Base-by-base conservation (phyloP, 1,140 invertebrate species). In the Acyrthosiphon pisum region DNA sequence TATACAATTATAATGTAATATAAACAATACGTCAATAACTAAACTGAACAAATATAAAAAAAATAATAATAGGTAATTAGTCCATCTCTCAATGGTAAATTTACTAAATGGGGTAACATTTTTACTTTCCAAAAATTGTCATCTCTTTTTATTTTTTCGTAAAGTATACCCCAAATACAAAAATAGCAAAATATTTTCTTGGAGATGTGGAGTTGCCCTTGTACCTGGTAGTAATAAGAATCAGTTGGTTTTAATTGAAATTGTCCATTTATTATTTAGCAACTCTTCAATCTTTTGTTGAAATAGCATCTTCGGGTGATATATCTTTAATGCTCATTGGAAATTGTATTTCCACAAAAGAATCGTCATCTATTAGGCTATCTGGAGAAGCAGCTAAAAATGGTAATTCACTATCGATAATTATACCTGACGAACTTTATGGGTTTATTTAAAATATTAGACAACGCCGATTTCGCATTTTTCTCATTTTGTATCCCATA, bases 361-460 rank as follows among this genome's bases (percentile, higher is more conserved):
- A 68, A 68, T 91, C 90, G 0, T 46, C 68, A 56, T 48, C 60
- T 3, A 91, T 91, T 11, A 60, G 37, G 7, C 90, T 60, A 68
- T 91, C 56, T 44, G 90, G 90, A 30, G 90, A 91, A 60, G 90
- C 53, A 26, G 90, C 90, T 60, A 91, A 68, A 60, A 37, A 91
- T 30, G 50, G 50, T 26, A 53, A 30, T 6, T 91, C 37, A 9
- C 30, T 23, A 76, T 91, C 37, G n/a, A 91, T 44, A 46, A 91
- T 30, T 60, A 91, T 37, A 68, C 89, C 50, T 0, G 89, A 48
- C n/a, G 46, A n/a, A n/a, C 2, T 0, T n/a, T 37, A 91, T 81
- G 1, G 76, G 1, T 81, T 81, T 81, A 44, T 81, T 81, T 81
- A 81, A 20, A 76, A 76, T 30, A 9, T 35, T 6, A 76, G 68